Base-by-base conservation (phyloP, 2,113 vertebrate genomes). In the Larimichthys polyactis region DNA sequence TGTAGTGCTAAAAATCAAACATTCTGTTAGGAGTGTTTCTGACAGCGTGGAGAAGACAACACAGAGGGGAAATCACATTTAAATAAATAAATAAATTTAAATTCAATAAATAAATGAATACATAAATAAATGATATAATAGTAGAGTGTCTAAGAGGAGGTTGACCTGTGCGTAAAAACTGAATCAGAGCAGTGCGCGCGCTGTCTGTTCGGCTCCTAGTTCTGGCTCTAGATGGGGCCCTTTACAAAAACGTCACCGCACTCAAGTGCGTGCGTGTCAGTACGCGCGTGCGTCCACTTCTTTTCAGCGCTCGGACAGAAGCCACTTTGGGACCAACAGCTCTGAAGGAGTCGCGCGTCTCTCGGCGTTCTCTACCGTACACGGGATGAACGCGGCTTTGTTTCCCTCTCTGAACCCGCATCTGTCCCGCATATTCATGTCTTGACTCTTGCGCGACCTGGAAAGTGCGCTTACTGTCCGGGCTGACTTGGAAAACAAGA, bases 161-260 rank as follows among this genome's bases (percentile, higher is more conserved):
- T 9, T 40, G 36, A 40, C 36, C 36, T 40, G 36, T 40, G 36
- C 36, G 36, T 40, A 40, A 40, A 40, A 40, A 40, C 7, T 40
- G 36, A 40, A 40, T 2, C 36, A 40, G 36, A 40, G 36, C 36
- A 40, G 36, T 40, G 36, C 6, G 36, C 7, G 36, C 36, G 7
- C 36, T 9, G 52, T 11, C 17, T 32, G 22, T 15, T 10, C 0
- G 11, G 14, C 11, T 52, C 49, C 4, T 2, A 0, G 9, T 22
- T n/a, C 71, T 17, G 78, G 19, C 86, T 55, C 40, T 78, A 85
- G 87, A 72, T 81, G 87, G 87, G n/a, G 83, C 80, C 71, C 60
- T 87, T 27, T 43, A 14, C 74, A 46, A 32, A 62, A 40, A 63
- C 55, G 8, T 40, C 1, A 1, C 16, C 16, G 22, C 49, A 3